These are phyloP conservation scores for Coranthus polyacanthus DNA, from an alignment of 2,797 vertebrate genomes.

Conservation along the genomic window DNA sequence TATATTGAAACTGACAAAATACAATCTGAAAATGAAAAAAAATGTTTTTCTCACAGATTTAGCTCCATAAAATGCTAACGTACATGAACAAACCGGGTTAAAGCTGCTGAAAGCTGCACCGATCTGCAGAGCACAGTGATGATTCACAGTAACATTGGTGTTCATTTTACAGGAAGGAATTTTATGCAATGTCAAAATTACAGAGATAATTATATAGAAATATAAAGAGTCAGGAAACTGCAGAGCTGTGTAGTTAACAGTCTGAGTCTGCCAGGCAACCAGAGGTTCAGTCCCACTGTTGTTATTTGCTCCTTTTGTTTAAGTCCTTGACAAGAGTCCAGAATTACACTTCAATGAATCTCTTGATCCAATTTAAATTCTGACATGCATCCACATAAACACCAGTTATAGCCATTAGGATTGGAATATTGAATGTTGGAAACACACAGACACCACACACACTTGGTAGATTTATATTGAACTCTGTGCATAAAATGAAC, in stretches of 20 bases:
- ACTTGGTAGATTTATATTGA: constrained; percentile 39
- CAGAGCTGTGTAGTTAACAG: not conserved
- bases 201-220: not conserved
- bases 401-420: constrained; percentile 27
- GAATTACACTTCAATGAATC: constrained; percentile 36
- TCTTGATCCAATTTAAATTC: constrained; percentile 31
- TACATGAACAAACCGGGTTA: too few relatives aligned
- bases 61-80: too few relatives aligned
- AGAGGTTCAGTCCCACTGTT: constrained; percentile 1
- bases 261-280: not conserved
- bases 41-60: too few relatives aligned
- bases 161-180: not conserved
- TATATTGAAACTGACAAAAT: too few relatives aligned
- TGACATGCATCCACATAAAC: constrained; percentile 43
- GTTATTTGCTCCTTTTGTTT: constrained; percentile 18
- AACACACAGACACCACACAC: constrained; percentile 18
- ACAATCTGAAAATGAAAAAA: too few relatives aligned
- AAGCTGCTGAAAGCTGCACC: too few relatives aligned
- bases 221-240: not conserved
- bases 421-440: constrained; percentile 32
- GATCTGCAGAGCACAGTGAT: rapidly evolving
- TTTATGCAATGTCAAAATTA: not conserved
- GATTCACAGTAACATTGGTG: not conserved
- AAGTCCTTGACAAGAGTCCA: constrained; percentile 15
- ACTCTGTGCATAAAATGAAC: constrained; percentile 43